These are phyloP conservation scores for Apamea sordens DNA, from an alignment of 2,888 invertebrate species.

Conservation along the genomic window DNA sequence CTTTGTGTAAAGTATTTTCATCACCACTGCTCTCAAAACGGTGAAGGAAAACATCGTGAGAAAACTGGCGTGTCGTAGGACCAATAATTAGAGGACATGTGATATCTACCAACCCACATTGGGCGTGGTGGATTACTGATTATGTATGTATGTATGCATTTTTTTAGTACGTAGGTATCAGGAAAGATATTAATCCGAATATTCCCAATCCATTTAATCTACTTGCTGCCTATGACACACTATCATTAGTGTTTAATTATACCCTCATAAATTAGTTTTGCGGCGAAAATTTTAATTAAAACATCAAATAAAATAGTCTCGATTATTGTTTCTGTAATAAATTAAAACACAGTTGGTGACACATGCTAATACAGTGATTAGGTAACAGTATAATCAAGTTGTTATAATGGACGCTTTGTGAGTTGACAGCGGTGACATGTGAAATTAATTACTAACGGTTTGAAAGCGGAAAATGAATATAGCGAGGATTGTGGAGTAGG, in stretches of 20 bases:
- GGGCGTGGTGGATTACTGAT: no score
- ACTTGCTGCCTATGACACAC: not conserved
- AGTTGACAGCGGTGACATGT: conserved; percentile 52
- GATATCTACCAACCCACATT: no score
- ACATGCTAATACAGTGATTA: conserved; percentile 44
- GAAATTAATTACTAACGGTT: conserved; percentile 58
- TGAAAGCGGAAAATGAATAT: conserved; percentile 48
- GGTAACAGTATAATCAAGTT: conserved; percentile 49
- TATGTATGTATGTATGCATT: no score
- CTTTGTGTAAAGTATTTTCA: no score
- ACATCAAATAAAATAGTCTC: not conserved
- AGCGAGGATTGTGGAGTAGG: conserved; percentile 3
- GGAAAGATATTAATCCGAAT: not conserved
- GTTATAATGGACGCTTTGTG: conserved; percentile 54
- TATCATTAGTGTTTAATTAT: not conserved
- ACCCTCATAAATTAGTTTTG: not conserved
- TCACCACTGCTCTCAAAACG: no score
- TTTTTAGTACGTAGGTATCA: no score
- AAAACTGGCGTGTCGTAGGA: no score
- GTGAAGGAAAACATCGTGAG: no score
- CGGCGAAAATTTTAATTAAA: conserved; percentile 24
- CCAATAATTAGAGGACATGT: no score
- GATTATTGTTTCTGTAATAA: conserved; percentile 15
- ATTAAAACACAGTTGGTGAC: conserved; percentile 9
- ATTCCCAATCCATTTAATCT: not conserved